These are phyloP conservation scores for Spisula subtruncata DNA, from an alignment of 2,888 invertebrate genomes.

Conservation along the genomic window DNA sequence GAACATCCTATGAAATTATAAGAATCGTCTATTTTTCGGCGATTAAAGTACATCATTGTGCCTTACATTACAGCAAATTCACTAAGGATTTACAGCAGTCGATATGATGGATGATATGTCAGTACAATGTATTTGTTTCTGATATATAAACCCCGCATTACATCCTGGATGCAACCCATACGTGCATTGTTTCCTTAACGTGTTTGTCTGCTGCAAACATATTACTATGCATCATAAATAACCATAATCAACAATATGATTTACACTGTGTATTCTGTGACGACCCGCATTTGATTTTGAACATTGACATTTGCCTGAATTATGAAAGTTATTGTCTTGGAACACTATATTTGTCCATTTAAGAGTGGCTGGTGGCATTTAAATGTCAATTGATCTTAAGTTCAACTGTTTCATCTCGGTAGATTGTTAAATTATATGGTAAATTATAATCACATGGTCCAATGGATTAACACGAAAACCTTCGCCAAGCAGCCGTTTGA, in stretches of 20 bases:
- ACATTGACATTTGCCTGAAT: not conserved
- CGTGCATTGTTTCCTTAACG: not conserved
- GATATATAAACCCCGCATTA: not conserved
- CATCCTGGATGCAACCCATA: not conserved
- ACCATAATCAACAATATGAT: not conserved
- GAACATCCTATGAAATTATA: too few species aligned
- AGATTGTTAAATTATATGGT: too few species aligned
- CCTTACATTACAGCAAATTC: too few species aligned
- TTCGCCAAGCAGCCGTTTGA: too few species aligned
- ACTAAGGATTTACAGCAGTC: not conserved
- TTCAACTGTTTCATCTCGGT: too few species aligned
- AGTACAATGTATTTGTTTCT: not conserved
- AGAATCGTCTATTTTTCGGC: too few species aligned
- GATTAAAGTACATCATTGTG: too few species aligned
- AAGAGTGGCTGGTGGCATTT: too few species aligned
- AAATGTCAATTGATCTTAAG: too few species aligned
- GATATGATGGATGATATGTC: not conserved
- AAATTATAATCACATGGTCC: too few species aligned
- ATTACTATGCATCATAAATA: not conserved
- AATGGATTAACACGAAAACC: too few species aligned
- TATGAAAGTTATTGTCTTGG: not conserved
- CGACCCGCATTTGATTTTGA: not conserved
- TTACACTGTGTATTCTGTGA: not conserved
- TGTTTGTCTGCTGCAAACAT: not conserved
- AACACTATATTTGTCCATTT: too few species aligned